Evolutionary conservation across 2,888 invertebrate species (phyloP), one percentile per base, ranked within the genome.

Genomic region (Acronicta leporina): DNA sequence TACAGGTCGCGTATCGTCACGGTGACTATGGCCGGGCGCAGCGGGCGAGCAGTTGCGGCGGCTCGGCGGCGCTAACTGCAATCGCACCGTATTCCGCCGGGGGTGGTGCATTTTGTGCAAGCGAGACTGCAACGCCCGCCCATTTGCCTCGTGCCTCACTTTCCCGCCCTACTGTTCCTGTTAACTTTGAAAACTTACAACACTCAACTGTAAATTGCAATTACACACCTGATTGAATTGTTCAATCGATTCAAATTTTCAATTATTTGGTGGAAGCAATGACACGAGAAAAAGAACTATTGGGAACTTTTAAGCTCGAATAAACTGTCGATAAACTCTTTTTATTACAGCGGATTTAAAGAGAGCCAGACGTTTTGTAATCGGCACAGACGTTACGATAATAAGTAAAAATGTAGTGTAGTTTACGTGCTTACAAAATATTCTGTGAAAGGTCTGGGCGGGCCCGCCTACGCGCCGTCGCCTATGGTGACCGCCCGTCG

Each of bases 71-170:
- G 86, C 87, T 83, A 84, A 94, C 94, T 94, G 92, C 89, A 90
- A 84, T 83, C 87, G 87, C 89, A 84, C 82, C 85, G 83, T 80
- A 82, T 79, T 86, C 82, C 82, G 78, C 72, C 82, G 87, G 91
- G 93, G 94, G 92, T 91, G 92, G 93, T 92, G 92, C 92, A 92
- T 85, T 83, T 78, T 87, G 92, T 92, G 93, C 92, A 93, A 94
- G 94, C 91, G 93, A 93, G 93, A 94, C 92, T 92, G 92, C 92
- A 90, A 73, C 82, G 75, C 86, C 90, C 92, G 92, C 94, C 94
- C 93, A 92, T 90, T 90, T 84, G 87, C 90, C 89, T 89, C 86
- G 87, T 92, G 90, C 90, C 91, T 94, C 92, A 92, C 93, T 91
- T 94, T 94, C 92, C 91, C 93, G 93, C 94, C 93, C 92, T 92